Evolutionary conservation across 2,797 vertebrate genomes (phyloP), one percentile per base, ranked within the genome.

Genomic region (Argyrosomus regius): DNA sequence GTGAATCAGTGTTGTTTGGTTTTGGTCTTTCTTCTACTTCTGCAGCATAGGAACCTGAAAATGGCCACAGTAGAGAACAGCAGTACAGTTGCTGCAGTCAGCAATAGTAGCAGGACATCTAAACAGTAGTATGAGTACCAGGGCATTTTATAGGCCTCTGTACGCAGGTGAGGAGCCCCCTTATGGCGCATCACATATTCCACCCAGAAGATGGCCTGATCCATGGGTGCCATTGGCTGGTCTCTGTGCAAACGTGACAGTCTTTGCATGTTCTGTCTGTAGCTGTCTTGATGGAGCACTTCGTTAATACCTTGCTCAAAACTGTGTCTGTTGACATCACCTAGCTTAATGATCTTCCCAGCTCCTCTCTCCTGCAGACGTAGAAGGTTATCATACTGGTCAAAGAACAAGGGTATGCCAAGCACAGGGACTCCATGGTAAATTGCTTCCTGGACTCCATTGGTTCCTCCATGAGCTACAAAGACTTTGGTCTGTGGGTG

Each of bases 181-280:
- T 93, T 94, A 62, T 95, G 75, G 18, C 93, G 92, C 5, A 95
- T 94, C 62, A 95, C 93, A 57, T 90, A 94, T 70, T 95, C 95
- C 18, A 93, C 81, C 95, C 95, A 95, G 86, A 93, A 95, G 46
- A 90, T 6, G 0, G 94, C 93, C 57, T 66, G 62, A 49, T 94
- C 94, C 81, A 94, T 87, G 18, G 93, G 89, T 9, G 61, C 3
- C 48, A 93, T 57, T 0, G 88, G 91, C 77, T 94, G 93, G 78
- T 95, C 94, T 72, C 65, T 91, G 90, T 94, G 93, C 67, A 95
- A 48, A 59, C 57, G 67, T 1, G 94, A 95, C 50, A 95, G 16
- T 59, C 68, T 43, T 53, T 93, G 90, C 72, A 95, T 94, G 86
- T 94, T 95, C 50, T 72, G 68, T 20, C 74, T 91, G 84, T 94